A percentile compares a stretch with the other conserved stretches of the same genome.
These are phyloP conservation scores for Amphipyra berbera DNA, from an alignment of 2,888 invertebrate species.

Conservation along the genomic window DNA sequence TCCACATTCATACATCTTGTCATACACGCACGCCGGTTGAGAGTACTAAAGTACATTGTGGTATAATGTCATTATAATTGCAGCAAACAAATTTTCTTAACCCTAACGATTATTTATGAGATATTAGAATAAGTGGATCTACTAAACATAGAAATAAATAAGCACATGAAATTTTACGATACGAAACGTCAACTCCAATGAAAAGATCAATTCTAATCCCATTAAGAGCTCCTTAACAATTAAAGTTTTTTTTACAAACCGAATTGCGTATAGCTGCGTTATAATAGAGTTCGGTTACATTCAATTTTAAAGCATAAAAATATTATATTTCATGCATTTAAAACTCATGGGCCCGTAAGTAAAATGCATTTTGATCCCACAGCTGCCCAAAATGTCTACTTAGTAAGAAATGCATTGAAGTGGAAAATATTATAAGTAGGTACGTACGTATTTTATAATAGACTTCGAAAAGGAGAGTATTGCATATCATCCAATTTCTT, in stretches of 20 bases:
- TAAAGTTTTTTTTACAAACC: not conserved
- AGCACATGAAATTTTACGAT: no score
- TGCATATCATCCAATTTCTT: constrained; percentile 24
- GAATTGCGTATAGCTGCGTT: constrained; percentile 10
- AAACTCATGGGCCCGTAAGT: constrained; percentile 29
- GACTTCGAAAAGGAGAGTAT: constrained; percentile 19
- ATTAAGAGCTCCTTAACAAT: constrained; percentile 15
- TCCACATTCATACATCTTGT: no score
- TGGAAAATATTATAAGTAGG: constrained; percentile 19
- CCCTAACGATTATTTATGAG: no score
- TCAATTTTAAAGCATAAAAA: constrained; percentile 17
- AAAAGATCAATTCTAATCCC: constrained; percentile 11
- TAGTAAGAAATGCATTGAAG: constrained; percentile 37
- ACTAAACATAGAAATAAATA: no score
- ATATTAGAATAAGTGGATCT: no score
- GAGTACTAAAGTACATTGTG: no score
- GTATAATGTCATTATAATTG: no score
- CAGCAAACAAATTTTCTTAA: no score
- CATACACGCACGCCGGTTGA: no score
- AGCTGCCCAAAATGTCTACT: constrained; percentile 43
- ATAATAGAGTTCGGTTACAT: constrained; percentile 33
- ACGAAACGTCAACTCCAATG: no score
- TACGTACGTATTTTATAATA: constrained; percentile 29
- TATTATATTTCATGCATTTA: constrained; percentile 50
- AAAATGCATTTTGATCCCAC: constrained; percentile 27